A percentile compares a stretch with the other conserved stretches of the same genome.
Evolutionary conservation across 2,797 vertebrate genomes (phyloP).

Genomic region (Ataeniobius toweri): DNA sequence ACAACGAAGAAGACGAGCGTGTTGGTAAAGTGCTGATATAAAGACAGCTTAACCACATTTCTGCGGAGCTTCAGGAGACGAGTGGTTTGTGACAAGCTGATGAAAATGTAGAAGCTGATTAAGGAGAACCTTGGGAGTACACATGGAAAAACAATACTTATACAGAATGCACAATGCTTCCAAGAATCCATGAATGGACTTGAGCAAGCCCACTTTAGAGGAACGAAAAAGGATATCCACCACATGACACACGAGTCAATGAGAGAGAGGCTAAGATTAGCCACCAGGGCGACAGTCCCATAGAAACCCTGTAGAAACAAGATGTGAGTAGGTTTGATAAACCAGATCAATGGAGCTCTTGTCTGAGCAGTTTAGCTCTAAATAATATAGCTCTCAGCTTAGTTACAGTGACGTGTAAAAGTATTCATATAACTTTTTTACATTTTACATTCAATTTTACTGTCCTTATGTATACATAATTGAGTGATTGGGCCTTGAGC

Average conservation of each 20-base stretch:
- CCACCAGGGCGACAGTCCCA: constrained; percentile 84
- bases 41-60: constrained; percentile 92
- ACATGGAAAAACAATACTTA: neutral
- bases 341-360: neutral
- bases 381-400: neutral
- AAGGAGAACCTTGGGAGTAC: constrained; percentile 71
- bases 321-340: constrained; percentile 7
- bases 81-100: constrained; percentile 96
- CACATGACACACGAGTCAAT: constrained; percentile 96
- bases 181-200: neutral
- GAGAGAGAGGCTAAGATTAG: constrained; percentile 90
- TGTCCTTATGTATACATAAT: too few species aligned
- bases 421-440: neutral
- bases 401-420: neutral
- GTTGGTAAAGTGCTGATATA: constrained; percentile 97
- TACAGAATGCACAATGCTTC: neutral
- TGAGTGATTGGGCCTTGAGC: too few species aligned
- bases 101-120: constrained; percentile 89
- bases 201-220: neutral
- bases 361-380: neutral
- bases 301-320: constrained; percentile 84
- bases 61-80: constrained; percentile 92
- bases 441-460: neutral
- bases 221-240: constrained; percentile 93
- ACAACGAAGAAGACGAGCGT: constrained; percentile 94